Evolutionary conservation across 1,140 invertebrate species (phyloP), one percentile per base, ranked within the genome.

Genomic region (Mizuhopecten yessoensis): DNA sequence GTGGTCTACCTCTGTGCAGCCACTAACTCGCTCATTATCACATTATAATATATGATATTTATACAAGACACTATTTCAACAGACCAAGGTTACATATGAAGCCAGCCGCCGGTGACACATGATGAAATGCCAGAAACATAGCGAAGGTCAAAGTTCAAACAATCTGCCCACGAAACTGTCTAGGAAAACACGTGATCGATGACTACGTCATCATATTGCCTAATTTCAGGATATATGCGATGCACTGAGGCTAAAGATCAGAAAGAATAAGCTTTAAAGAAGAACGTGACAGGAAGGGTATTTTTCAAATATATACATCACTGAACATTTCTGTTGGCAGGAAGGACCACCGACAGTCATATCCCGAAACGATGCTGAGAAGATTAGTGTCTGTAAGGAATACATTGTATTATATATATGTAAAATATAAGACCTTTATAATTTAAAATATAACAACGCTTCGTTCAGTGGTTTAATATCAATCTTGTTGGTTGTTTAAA

Each of bases 201-300:
- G 57, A 29, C 57, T 23, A 29, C 57, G 57, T 75, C 57, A 75
- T 75, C 57, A 75, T 75, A 75, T 75, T 75, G 57, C 57, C 57
- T 75, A 75, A 75, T 75, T 29, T 17, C 57, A 11, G 57, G 29
- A 75, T 75, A 75, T 75, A 75, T 17, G 57, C 57, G n/a, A 75
- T 75, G 57, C 57, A 75, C 57, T 75, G 57, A 75, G n/a, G 57
- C 57, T 75, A 75, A 75, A 75, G 57, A 75, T 75, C 57, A 75
- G 23, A 75, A 75, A 75, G 57, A 75, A 5, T 75, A 75, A 75
- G 57, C 57, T 29, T 75, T 75, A 75, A 75, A 75, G 57, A n/a
- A 75, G n/a, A 75, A 75, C 57, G 1, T 75, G 57, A 29, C 57
- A 75, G 57, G 23, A 75, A 29, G 57, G 57, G 29, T 13, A 75